Base-by-base conservation (phyloP, 2,888 invertebrate genomes). In the Pachymerium ferrugineum region DNA sequence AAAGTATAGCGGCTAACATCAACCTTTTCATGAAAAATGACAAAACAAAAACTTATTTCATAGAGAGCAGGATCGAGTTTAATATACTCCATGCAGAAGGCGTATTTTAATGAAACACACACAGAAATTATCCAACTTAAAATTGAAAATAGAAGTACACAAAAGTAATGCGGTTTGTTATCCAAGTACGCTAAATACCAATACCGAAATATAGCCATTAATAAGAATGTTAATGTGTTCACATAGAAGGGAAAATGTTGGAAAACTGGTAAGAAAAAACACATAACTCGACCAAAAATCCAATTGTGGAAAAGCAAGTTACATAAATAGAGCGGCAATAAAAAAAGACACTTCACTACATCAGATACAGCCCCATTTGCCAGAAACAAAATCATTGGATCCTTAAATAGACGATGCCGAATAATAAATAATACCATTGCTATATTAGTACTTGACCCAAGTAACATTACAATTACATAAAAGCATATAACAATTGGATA, bases 181-280 rank as follows among this genome's bases (percentile, higher is more conserved):
- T n/a, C n/a, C 3, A 90, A 89, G 80, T 89, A 86, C 75, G 87
- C 85, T 28, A 90, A 83, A 79, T 87, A 85, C 70, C 89, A 85
- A 82, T 87, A 88, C 76, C 90, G 84, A 82, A 90, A 90, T 82
- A 87, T 86, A 25, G 89, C 88, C 77, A 90, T 87, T 78, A 89
- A 82, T 28, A 89, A 82, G 79, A 88, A 88, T 33, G 89, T 89
- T 80, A 90, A 84, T 83, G 88, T 89, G 22, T 88, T 87, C 72
- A 88, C 88, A 80, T 90, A 89, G 73, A 89, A 81, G 1, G 90
- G 89, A 77, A 89, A 88, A 79, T 89, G 89, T 87, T 90, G 90
- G 78, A 90, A 80, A 87, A 90, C 89, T 0, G 90, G 90, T 77
- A 90, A 80, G 79, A 89, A 88, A 80, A 87, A 89, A 82, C 90